Evolutionary conservation across 2,888 invertebrate genomes (phyloP).

Genomic region (Brachyptera risi): DNA sequence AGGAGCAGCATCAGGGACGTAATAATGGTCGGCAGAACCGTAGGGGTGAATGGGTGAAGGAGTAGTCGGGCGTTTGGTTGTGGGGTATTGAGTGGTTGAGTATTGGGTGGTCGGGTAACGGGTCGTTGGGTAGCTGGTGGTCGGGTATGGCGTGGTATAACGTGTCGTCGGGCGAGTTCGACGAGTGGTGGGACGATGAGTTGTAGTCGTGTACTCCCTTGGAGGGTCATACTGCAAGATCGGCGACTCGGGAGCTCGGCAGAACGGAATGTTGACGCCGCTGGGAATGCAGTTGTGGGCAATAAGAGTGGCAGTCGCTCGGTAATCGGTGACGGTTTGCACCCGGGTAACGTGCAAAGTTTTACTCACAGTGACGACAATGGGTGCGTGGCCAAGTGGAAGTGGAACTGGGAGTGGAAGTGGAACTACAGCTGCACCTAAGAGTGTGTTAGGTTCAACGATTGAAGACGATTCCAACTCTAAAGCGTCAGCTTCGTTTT

Average conservation of each 20-base stretch:
- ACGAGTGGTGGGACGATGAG: background rate
- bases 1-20: too few relatives aligned
- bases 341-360: conserved; percentile 37
- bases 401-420: too few relatives aligned
- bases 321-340: conserved; percentile 38
- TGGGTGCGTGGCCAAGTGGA: too few relatives aligned
- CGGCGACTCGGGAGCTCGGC: conserved; percentile 33
- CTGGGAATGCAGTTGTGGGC: conserved; percentile 41
- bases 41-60: background rate
- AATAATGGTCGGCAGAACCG: background rate
- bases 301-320: conserved; percentile 41
- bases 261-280: conserved; percentile 40
- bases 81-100: background rate
- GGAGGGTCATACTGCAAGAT: background rate
- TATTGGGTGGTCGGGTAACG: background rate
- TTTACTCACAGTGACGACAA: conserved; percentile 31
- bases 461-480: background rate
- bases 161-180: too few relatives aligned
- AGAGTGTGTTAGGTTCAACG: conserved; percentile 6
- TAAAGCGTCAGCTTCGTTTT: background rate
- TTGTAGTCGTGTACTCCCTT: background rate
- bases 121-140: background rate
- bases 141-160: background rate
- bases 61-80: background rate
- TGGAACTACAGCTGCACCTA: background rate